Base-by-base conservation (phyloP, 2,888 invertebrate genomes). In the Cheilosia soror region DNA sequence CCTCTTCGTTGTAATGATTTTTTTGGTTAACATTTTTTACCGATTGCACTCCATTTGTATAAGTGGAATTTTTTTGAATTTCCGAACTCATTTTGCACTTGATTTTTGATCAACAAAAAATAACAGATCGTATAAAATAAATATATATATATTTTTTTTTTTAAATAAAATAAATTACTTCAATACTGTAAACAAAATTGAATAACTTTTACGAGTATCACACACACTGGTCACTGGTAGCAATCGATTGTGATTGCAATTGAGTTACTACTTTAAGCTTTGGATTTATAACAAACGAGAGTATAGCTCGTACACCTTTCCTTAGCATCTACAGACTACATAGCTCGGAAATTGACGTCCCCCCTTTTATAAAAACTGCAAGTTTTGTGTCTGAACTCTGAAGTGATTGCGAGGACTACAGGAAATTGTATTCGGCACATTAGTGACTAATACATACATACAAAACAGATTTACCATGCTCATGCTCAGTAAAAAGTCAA, bases 291-390 rank as follows among this genome's bases (percentile, higher is more conserved):
- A 20, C 66, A 66, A 44, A 40, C 51, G 20, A 47, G 13, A 60
- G 29, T 31, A 5, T 37, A 29, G 42, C 73, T 62, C 63, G 47
- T 71, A 42, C 51, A 58, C 37, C 77, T 82, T 82, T 77, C 81
- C 58, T 65, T 57, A 62, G 69, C 82, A 71, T 77, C 60, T 82
- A 77, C 69, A 76, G 69, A 82, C 82, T 77, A 77, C 71, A 77
- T 82, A 60, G 82, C 37, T 82, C 66, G 65, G 60, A 82, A 77
- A 77, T 77, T 47, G 55, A 62, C 65, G 71, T 60, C 49, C 20
- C 25, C 76, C 82, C 58, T 81, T 82, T 82, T 82, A 82, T 82
- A 82, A 82, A 82, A 82, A 82, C 65, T 77, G 71, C 66, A 58
- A 66, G 51, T 82, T 76, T 55, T 71, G 55, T 71, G 49, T 71